These are phyloP conservation scores for Antitype chi DNA, from an alignment of 2,888 invertebrate species.

Conservation along the genomic window DNA sequence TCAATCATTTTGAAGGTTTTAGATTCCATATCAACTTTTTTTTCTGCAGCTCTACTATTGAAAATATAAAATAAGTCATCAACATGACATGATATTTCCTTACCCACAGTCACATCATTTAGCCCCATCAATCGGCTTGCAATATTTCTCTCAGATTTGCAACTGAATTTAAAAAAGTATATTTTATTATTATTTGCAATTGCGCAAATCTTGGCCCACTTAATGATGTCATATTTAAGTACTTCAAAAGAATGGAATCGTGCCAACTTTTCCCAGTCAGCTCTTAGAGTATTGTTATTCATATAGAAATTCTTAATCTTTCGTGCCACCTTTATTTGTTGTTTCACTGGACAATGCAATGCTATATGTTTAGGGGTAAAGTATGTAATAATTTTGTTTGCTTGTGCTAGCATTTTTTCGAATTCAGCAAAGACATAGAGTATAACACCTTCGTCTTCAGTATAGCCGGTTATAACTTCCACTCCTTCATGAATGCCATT, in stretches of 20 bases:
- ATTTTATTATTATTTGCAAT: constrained; percentile 61
- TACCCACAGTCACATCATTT: constrained; percentile 46
- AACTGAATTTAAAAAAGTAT: constrained; percentile 74
- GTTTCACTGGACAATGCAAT: constrained; percentile 48
- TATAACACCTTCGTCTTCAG: constrained; percentile 91
- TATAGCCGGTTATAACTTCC: constrained; percentile 93
- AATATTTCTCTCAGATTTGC: constrained; percentile 73
- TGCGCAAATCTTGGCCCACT: constrained; percentile 65
- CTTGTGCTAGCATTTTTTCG: constrained; percentile 56
- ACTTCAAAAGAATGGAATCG: constrained; percentile 64
- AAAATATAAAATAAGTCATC: constrained; percentile 75
- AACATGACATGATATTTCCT: constrained; percentile 63
- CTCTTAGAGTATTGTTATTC: constrained; percentile 49
- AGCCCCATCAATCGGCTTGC: constrained; percentile 50
- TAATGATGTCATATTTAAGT: constrained; percentile 62
- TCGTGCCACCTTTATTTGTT: constrained; percentile 68
- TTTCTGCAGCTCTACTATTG: constrained; percentile 51
- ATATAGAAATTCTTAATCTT: constrained; percentile 68
- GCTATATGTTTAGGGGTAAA: constrained; percentile 64
- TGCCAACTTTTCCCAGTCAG: constrained; percentile 62
- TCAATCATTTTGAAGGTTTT: constrained; percentile 70
- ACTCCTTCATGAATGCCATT: constrained; percentile 84
- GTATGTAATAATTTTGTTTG: constrained; percentile 63
- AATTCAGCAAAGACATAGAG: constrained; percentile 40
- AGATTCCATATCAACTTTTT: constrained; percentile 61